Conservation (phyloP, 2,888 invertebrate species). For the Nomada fabriciana region DNA sequence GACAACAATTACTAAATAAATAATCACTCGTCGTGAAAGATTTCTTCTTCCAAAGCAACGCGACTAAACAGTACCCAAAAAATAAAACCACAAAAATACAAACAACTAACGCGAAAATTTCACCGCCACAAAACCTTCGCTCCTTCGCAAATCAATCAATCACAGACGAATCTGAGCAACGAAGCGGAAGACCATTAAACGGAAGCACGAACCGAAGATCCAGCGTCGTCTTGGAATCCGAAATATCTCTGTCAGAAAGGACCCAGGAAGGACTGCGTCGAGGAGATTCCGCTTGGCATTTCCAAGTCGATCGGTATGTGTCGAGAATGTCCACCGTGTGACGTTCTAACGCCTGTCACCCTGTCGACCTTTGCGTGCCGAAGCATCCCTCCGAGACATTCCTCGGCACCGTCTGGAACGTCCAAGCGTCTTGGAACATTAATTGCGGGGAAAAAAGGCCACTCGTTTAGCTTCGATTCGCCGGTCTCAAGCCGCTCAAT, state of each 20-base stretch:
- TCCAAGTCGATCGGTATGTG: conserved; percentile 80
- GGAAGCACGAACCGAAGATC: conserved; percentile 35
- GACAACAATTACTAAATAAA: too few relatives aligned
- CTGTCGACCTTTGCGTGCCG: conserved; percentile 72
- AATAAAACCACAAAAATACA: too few relatives aligned
- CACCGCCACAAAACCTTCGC: not conserved
- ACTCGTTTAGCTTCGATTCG: conserved; percentile 53
- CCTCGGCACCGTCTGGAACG: conserved; percentile 49
- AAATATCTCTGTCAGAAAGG: conserved; percentile 71
- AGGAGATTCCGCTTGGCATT: conserved; percentile 74
- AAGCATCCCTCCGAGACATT: conserved; percentile 70
- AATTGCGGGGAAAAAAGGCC: conserved; percentile 49
- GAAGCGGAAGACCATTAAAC: not conserved
- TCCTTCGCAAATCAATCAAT: conserved; percentile 17
- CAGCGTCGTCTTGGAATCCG: conserved; percentile 77
- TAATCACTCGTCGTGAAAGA: too few relatives aligned
- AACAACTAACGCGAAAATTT: not conserved
- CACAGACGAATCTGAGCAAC: conserved; percentile 33
- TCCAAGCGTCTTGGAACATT: conserved; percentile 53
- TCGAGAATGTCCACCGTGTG: conserved; percentile 82
- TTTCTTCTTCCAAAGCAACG: too few relatives aligned
- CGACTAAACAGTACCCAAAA: too few relatives aligned
- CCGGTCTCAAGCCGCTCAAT: conserved; percentile 24
- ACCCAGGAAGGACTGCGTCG: conserved; percentile 50
- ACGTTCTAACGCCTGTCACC: conserved; percentile 81